Evolutionary conservation across 2,113 vertebrate species (phyloP).

Genomic region (Hydropotes inermis): DNA sequence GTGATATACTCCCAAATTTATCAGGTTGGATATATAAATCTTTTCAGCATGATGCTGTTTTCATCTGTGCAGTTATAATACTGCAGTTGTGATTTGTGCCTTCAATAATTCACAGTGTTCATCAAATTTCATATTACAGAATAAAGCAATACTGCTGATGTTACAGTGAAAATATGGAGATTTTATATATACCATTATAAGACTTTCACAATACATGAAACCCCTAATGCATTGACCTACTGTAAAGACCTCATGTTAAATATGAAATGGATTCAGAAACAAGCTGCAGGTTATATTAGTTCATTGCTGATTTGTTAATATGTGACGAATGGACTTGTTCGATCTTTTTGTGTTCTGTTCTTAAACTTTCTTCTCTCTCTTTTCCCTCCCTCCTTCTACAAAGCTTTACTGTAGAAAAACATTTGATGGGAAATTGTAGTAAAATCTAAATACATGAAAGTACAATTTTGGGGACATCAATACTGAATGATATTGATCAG

Average conservation of each 20-base stretch:
- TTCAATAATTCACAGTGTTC: not conserved
- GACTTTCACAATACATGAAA: not conserved
- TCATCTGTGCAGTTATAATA: not conserved
- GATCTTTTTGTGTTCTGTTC: not conserved
- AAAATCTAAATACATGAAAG: not conserved
- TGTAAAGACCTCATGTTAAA: not conserved
- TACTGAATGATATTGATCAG: not conserved
- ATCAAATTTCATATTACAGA: not conserved
- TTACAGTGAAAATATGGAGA: not conserved
- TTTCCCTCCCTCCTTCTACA: not conserved
- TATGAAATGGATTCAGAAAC: not conserved
- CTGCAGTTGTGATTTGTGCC: not conserved
- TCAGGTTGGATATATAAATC: not conserved
- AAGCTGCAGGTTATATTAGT: not conserved
- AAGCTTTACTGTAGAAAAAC: not conserved
- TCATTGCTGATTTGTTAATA: not conserved
- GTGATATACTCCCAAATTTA: not conserved
- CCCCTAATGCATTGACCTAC: not conserved
- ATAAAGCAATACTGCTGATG: not conserved
- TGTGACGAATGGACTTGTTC: not conserved
- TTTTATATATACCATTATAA: not conserved
- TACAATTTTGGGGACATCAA: not conserved
- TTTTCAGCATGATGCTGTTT: not conserved
- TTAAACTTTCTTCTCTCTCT: too few species aligned
- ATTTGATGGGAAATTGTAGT: not conserved